These are phyloP conservation scores for Chromobotia macracanthus DNA, from an alignment of 2,797 vertebrate species.

Conservation along the genomic window DNA sequence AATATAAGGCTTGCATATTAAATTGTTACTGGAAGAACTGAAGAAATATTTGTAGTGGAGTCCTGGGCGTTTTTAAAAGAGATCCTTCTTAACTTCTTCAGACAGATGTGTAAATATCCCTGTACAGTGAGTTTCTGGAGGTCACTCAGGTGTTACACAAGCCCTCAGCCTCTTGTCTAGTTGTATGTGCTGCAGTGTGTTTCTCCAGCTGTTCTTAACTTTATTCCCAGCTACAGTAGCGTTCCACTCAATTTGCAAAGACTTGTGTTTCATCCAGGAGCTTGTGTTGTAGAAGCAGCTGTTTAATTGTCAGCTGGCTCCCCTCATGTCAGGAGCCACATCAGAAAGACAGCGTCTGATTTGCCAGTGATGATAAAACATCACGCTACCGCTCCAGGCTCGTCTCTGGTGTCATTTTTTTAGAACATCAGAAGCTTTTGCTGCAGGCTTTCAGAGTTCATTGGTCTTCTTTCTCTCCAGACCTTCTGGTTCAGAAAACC, in stretches of 20 bases:
- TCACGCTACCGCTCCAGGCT: not conserved
- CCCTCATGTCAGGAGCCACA: slow-evolving; percentile 9
- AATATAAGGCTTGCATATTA: no score
- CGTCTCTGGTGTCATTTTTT: not conserved
- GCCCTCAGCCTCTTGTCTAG: no score
- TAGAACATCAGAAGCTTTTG: slow-evolving; percentile 10
- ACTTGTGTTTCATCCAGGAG: not conserved
- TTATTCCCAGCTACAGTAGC: slow-evolving; percentile 19
- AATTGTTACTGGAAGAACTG: no score
- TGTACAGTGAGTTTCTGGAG: no score
- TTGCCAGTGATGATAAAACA: slow-evolving; percentile 18
- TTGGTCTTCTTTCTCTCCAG: slow-evolving; percentile 16
- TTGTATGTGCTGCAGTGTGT: not conserved
- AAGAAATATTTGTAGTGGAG: no score
- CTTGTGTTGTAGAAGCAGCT: not conserved
- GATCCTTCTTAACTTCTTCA: not conserved
- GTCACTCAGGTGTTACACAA: no score
- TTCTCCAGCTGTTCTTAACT: slow-evolving; percentile 10
- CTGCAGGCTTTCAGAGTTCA: not conserved
- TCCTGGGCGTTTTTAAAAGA: not conserved
- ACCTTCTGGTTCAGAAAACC: not conserved
- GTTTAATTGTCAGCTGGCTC: slow-evolving; percentile 17
- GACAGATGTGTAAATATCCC: not conserved
- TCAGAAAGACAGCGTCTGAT: not conserved
- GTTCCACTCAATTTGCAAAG: slow-evolving; percentile 18